Evolutionary conservation across 1,140 invertebrate genomes (phyloP).

Genomic region (Rhyzopertha dominica): DNA sequence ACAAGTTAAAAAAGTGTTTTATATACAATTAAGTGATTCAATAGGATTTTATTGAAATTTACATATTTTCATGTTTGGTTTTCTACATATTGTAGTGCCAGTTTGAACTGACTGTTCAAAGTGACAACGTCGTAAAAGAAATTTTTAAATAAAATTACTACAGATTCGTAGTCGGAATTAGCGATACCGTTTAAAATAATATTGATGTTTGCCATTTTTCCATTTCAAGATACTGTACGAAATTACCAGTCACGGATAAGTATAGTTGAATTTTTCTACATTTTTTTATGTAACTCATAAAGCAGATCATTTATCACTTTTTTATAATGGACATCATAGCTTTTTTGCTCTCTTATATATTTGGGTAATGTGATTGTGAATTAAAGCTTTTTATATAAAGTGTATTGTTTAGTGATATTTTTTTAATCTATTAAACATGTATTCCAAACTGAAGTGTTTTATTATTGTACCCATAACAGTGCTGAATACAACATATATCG

Average conservation of each 20-base stretch:
- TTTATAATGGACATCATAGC: conserved; percentile 2
- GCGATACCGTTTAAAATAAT: conserved; percentile 12
- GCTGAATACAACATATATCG: too few relatives aligned
- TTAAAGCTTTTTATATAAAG: conserved; percentile 44
- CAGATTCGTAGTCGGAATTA: conserved; percentile 26
- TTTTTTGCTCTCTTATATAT: conserved; percentile 28
- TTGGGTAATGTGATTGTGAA: conserved; percentile 43
- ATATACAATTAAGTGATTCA: conserved; percentile 32
- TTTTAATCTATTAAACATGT: conserved; percentile 45
- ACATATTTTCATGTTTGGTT: too few relatives aligned
- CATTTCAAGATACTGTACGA: conserved; percentile 22
- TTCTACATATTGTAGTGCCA: too few relatives aligned
- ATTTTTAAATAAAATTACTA: conserved; percentile 32
- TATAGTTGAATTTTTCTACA: conserved; percentile 1
- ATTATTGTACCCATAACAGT: too few relatives aligned
- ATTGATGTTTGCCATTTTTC: conserved; percentile 21
- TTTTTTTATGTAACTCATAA: conserved; percentile 5
- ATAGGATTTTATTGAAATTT: conserved; percentile 36
- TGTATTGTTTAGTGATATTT: conserved; percentile 45
- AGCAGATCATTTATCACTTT: conserved; percentile 10
- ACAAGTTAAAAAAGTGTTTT: conserved; percentile 42
- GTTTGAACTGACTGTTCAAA: too few relatives aligned
- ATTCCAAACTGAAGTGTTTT: conserved; percentile 27
- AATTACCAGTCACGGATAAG: conserved; percentile 4
- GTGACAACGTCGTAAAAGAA: conserved; percentile 24